Conservation (phyloP, 64 coral and sea anemone genomes). For the Acropora yongei region DNA sequence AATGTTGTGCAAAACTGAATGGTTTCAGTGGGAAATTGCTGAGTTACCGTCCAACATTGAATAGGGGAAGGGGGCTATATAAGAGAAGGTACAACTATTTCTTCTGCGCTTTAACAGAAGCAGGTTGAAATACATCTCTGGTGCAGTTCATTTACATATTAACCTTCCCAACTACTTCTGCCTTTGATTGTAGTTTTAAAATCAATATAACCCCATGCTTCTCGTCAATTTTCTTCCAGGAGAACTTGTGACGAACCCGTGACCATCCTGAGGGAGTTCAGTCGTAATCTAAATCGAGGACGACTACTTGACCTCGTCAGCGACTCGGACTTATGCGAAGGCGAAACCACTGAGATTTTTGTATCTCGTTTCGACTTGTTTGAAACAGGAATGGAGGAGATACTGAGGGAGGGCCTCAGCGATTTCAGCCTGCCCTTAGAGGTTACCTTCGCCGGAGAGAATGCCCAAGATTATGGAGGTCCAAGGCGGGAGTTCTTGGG, state of each 20-base stretch:
- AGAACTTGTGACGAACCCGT: conserved; percentile 9
- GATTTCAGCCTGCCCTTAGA: conserved; percentile 46
- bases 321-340: conserved; percentile 29
- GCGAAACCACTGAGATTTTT: conserved; percentile 42
- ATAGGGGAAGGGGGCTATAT: too few species aligned
- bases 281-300: conserved; percentile 12
- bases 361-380: conserved; percentile 35
- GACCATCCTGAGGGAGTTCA: background rate
- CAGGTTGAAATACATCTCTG: too few species aligned
- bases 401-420: background rate
- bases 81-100: too few species aligned
- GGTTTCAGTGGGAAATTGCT: too few species aligned
- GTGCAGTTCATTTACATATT: too few species aligned
- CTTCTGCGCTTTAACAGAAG: too few species aligned
- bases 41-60: too few species aligned
- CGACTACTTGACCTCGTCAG: conserved; percentile 26
- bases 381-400: conserved; percentile 51
- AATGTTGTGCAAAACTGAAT: too few species aligned
- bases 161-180: too few species aligned
- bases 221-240: background rate
- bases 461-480: conserved; percentile 39
- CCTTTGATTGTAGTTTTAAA: background rate
- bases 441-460: conserved; percentile 47
- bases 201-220: background rate
- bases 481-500: conserved; percentile 11